Conservation (phyloP, 2,888 invertebrate genomes). For the Polyommatus iphigenia region DNA sequence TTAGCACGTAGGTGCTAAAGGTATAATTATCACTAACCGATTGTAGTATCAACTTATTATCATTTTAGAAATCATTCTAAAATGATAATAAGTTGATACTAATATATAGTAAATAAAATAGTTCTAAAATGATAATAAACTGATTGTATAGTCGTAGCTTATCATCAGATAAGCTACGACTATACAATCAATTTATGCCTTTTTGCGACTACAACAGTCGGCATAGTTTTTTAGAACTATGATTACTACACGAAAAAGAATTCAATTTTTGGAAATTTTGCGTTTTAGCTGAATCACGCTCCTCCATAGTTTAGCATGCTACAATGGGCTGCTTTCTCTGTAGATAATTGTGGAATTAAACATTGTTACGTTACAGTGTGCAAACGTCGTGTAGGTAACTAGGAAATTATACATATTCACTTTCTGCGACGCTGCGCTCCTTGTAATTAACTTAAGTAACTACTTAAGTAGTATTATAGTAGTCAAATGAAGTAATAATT, state of each 20-base stretch:
- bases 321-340: background rate
- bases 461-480: background rate
- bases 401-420: slow-evolving; percentile 8
- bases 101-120: too few species aligned
- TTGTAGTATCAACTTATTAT: too few species aligned
- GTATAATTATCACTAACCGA: too few species aligned
- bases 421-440: slow-evolving; percentile 8
- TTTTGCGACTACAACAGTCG: too few species aligned
- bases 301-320: background rate
- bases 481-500: too few species aligned
- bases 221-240: background rate
- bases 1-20: too few species aligned
- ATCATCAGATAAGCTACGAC: too few species aligned
- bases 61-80: too few species aligned
- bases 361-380: background rate
- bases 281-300: background rate
- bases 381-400: background rate
- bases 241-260: background rate
- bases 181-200: too few species aligned
- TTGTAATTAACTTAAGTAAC: background rate
- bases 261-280: background rate
- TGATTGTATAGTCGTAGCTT: too few species aligned
- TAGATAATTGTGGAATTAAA: background rate
- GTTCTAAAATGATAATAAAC: too few species aligned
- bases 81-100: too few species aligned